phyloP scores from a whole-genome alignment of 2,797 vertebrate genomes.

The Neosilurus mollespiculum region DNA sequence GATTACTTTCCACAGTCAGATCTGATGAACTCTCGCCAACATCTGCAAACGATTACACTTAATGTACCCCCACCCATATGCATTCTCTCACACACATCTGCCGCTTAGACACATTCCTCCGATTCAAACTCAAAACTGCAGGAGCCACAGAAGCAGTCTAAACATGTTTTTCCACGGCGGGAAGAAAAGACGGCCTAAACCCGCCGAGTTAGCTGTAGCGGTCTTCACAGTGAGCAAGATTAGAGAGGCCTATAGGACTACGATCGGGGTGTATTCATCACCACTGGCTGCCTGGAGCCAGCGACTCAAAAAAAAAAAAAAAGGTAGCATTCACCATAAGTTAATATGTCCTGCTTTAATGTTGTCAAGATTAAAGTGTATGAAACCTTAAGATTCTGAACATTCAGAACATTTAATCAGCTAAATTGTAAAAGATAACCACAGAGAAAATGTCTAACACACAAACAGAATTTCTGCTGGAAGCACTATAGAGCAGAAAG shows the following conservation, averaged over 20 bases:
- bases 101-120: slow-evolving; percentile 78
- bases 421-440: not conserved
- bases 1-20: slow-evolving; percentile 66
- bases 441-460: not conserved
- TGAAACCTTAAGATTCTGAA: not conserved
- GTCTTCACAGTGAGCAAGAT: slow-evolving; percentile 59
- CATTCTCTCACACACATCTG: slow-evolving; percentile 69
- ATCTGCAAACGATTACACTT: slow-evolving; percentile 78
- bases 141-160: slow-evolving; percentile 73
- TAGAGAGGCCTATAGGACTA: not conserved
- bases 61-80: slow-evolving; percentile 70
- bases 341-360: not conserved
- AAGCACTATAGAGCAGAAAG: not conserved
- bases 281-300: not conserved
- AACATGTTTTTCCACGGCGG: slow-evolving; percentile 67
- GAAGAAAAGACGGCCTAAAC: slow-evolving; percentile 60
- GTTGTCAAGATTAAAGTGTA: not conserved
- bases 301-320: not conserved
- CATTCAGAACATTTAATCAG: not conserved
- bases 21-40: slow-evolving; percentile 75
- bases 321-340: not conserved
- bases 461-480: not conserved
- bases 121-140: slow-evolving; percentile 69
- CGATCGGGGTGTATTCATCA: not conserved
- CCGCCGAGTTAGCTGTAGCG: slow-evolving; percentile 68